Conservation (phyloP, 2,113 vertebrate species). For the Cathartes aura region DNA sequence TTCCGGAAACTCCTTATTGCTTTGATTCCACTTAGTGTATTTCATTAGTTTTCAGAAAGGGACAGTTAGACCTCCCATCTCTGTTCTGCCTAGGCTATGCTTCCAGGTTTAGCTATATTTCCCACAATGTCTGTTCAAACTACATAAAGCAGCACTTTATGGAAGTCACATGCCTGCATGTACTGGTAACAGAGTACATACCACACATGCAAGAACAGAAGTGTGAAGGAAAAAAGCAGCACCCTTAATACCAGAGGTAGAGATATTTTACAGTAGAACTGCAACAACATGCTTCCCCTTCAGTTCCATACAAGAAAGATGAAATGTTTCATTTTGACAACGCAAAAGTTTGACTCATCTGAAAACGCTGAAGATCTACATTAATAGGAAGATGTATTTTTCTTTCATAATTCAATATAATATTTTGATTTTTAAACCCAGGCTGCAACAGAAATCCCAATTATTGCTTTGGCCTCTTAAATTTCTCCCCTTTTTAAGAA, state of each 20-base stretch:
- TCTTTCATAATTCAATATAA: neutral
- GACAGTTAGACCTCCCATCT: neutral
- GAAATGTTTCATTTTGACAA: neutral
- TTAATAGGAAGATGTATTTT: neutral
- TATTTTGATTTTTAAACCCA: neutral
- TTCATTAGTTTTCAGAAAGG: neutral
- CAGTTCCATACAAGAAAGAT: neutral
- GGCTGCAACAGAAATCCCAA: neutral
- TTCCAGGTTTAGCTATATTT: neutral
- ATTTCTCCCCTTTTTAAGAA: neutral
- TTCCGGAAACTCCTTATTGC: neutral
- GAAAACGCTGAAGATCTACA: fast-evolving
- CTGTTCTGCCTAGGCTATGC: neutral
- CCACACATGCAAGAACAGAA: neutral
- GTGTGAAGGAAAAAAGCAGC: neutral
- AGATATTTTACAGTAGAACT: neutral
- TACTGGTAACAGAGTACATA: neutral
- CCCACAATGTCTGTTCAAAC: too few species aligned
- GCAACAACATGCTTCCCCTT: neutral
- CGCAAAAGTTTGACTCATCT: neutral
- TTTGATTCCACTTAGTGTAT: neutral
- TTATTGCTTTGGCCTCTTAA: neutral
- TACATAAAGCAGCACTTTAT: neutral
- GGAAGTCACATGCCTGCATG: neutral
- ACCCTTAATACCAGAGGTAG: neutral